These are phyloP conservation scores for Nephrotoma appendiculata DNA, from an alignment of 2,888 invertebrate species.

Conservation along the genomic window DNA sequence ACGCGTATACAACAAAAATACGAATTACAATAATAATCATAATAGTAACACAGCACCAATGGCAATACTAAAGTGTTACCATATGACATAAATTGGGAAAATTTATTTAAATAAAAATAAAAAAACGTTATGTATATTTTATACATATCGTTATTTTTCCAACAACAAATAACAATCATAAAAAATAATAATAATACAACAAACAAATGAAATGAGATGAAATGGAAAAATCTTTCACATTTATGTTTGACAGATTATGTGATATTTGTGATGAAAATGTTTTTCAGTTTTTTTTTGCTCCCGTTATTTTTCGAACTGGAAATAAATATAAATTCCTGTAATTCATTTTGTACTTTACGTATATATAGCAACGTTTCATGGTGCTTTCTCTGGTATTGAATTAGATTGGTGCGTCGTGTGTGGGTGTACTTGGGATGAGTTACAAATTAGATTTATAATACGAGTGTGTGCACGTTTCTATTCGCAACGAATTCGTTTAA, in stretches of 20 bases:
- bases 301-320: not conserved
- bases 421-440: not conserved
- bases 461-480: not conserved
- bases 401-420: not conserved
- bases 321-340: not conserved
- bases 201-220: not conserved
- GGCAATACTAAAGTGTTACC: not conserved
- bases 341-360: not conserved
- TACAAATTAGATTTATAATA: not conserved
- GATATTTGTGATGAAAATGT: not conserved
- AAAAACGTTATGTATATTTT: not conserved
- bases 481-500: not conserved
- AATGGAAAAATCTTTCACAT: not conserved
- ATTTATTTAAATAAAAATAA: not conserved
- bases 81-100: not conserved
- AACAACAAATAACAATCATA: not conserved
- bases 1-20: not conserved
- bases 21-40: not conserved
- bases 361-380: not conserved
- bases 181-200: not conserved
- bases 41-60: not conserved
- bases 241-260: slow-evolving; percentile 1
- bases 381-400: not conserved
- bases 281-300: not conserved
- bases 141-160: not conserved